Conservation (phyloP, 1,140 invertebrate species). For the Xylocopa sonorina region DNA sequence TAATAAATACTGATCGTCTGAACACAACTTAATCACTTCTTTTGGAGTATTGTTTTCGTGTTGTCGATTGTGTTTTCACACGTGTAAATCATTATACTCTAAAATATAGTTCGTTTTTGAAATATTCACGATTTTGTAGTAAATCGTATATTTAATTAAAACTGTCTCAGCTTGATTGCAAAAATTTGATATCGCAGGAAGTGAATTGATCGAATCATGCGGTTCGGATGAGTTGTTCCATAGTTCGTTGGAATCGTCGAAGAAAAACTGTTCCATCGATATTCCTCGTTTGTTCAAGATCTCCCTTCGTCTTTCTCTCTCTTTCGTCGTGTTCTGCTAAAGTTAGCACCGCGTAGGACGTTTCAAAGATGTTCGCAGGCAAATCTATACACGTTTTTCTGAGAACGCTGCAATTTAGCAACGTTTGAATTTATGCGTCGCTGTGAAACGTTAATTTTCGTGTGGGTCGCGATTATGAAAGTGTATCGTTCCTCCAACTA, state of each 20-base stretch:
- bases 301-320: background rate
- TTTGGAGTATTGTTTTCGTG: no score
- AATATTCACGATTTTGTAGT: no score
- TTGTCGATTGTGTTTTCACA: no score
- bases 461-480: background rate
- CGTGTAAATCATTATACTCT: no score
- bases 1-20: no score
- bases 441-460: background rate
- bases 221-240: background rate
- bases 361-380: slow-evolving; percentile 1
- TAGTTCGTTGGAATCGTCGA: background rate
- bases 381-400: background rate
- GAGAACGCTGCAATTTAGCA: background rate
- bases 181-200: no score
- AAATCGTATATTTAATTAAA: no score
- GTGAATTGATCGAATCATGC: background rate
- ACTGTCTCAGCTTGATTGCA: no score
- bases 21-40: no score
- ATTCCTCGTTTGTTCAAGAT: background rate
- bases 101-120: no score
- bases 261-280: background rate
- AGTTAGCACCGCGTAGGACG: background rate
- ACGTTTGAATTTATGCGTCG: slow-evolving; percentile 16
- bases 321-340: background rate
- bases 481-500: background rate